Percentiles rank a stretch among this genome's conserved stretches.
Conservation (phyloP, 2,888 invertebrate species). For the Tryphoninae sp. region DNA sequence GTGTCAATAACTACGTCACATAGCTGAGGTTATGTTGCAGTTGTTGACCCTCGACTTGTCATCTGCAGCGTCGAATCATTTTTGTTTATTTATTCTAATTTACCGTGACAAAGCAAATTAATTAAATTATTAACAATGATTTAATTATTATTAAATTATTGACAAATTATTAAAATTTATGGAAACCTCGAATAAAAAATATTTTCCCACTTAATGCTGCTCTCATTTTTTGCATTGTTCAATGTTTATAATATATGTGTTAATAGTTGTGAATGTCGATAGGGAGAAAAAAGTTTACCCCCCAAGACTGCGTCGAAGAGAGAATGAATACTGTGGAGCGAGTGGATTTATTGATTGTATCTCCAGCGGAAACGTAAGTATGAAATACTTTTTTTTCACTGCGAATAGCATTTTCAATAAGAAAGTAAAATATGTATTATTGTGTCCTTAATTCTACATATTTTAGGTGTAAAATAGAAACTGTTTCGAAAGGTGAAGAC, state of each 20-base stretch:
- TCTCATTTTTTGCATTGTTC: neutral
- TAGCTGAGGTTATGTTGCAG: neutral
- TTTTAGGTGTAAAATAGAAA: slow-evolving; percentile 19
- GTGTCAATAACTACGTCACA: neutral
- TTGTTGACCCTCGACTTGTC: neutral
- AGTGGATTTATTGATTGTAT: neutral
- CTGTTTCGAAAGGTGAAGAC: neutral
- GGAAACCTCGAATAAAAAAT: neutral
- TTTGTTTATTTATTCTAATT: slow-evolving; percentile 15
- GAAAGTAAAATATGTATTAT: slow-evolving; percentile 31
- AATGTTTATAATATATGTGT: slow-evolving; percentile 29
- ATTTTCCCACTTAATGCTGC: slow-evolving; percentile 6
- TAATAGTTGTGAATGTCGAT: slow-evolving; percentile 31
- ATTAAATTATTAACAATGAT: neutral
- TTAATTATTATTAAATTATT: too few species aligned
- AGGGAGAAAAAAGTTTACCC: slow-evolving; percentile 27
- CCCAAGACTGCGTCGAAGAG: slow-evolving; percentile 4
- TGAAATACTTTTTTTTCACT: slow-evolving; percentile 37
- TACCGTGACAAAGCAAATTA: neutral
- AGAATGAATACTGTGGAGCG: slow-evolving; percentile 31
- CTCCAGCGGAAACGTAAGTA: neutral
- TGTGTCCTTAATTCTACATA: slow-evolving; percentile 25
- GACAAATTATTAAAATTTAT: neutral
- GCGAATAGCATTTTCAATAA: slow-evolving; percentile 26
- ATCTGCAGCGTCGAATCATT: neutral